phyloP scores from a whole-genome alignment of 2,113 vertebrate species.

The Hystrix cristata region DNA sequence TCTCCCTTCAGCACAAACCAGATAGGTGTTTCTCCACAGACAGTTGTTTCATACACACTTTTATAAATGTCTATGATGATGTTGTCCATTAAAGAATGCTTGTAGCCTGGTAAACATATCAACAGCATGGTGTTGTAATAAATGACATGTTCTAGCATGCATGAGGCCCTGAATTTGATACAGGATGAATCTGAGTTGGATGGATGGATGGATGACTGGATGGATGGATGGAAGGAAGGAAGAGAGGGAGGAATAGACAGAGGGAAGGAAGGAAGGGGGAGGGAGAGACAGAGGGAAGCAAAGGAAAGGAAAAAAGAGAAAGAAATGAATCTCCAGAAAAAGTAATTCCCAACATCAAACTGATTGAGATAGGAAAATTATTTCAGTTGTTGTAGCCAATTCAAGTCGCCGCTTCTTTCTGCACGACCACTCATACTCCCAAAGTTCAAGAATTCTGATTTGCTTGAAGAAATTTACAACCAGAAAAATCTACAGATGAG shows the following conservation, averaged over 20 bases:
- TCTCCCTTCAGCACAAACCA: constrained; percentile 2
- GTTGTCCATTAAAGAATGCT: not conserved
- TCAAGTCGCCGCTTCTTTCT: not conserved
- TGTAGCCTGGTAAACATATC: not conserved
- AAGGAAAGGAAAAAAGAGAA: not conserved
- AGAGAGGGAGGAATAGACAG: not conserved
- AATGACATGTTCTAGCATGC: not conserved
- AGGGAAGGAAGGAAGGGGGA: not conserved
- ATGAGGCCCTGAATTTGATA: not conserved
- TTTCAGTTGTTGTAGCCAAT: not conserved
- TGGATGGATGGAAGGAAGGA: not conserved
- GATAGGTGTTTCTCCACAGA: not conserved
- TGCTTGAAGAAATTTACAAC: constrained; percentile 25
- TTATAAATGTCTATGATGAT: not conserved
- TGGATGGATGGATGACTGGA: not conserved
- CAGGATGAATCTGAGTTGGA: not conserved
- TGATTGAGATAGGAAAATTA: constrained; percentile 11
- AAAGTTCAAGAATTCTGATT: constrained; percentile 24
- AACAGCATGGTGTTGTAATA: not conserved
- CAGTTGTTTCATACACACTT: not conserved
- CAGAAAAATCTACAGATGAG: constrained; percentile 39
- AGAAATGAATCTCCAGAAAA: not conserved
- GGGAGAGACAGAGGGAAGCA: not conserved
- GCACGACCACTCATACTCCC: not conserved
- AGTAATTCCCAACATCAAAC: constrained; percentile 28